Percentiles rank a stretch among this genome's conserved stretches.
Evolutionary conservation across 1,140 invertebrate species (phyloP).

Genomic region (Samia ricini): DNA sequence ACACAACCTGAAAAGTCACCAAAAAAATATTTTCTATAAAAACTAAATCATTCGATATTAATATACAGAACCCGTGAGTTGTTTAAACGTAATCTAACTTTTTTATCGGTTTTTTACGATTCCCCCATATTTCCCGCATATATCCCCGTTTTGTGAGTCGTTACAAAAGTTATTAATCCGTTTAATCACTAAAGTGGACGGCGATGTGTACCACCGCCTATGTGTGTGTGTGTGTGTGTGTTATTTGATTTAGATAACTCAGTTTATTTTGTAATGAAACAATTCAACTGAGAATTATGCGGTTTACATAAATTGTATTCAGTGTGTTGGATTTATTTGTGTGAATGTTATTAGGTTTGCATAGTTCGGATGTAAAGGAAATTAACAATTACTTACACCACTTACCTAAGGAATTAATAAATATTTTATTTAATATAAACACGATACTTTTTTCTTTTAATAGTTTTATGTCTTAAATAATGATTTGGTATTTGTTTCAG

Average conservation of each 20-base stretch:
- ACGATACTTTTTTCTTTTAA: too few relatives aligned
- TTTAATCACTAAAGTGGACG: constrained; percentile 40
- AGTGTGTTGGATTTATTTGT: neutral
- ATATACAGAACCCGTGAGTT: neutral
- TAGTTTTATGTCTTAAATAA: too few relatives aligned
- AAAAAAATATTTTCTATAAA: neutral
- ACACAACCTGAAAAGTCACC: too few relatives aligned
- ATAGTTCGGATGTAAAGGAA: neutral
- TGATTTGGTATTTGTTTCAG: too few relatives aligned
- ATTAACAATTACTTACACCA: too few relatives aligned
- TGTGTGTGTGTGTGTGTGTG: too few relatives aligned
- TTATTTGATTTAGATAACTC: neutral
- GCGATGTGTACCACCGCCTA: neutral
- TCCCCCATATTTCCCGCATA: constrained; percentile 11
- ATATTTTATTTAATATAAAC: too few relatives aligned
- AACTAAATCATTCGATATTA: neutral
- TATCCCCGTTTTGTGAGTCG: constrained; percentile 11
- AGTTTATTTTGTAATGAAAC: neutral
- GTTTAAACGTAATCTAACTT: neutral
- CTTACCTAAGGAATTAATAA: too few relatives aligned
- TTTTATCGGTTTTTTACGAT: constrained; percentile 12
- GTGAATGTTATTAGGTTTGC: neutral
- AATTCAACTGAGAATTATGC: neutral
- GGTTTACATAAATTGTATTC: neutral
- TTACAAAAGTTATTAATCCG: constrained; percentile 35